phyloP scores from a whole-genome alignment of 2,797 vertebrate genomes.

The Phrynocephalus vlangalii region DNA sequence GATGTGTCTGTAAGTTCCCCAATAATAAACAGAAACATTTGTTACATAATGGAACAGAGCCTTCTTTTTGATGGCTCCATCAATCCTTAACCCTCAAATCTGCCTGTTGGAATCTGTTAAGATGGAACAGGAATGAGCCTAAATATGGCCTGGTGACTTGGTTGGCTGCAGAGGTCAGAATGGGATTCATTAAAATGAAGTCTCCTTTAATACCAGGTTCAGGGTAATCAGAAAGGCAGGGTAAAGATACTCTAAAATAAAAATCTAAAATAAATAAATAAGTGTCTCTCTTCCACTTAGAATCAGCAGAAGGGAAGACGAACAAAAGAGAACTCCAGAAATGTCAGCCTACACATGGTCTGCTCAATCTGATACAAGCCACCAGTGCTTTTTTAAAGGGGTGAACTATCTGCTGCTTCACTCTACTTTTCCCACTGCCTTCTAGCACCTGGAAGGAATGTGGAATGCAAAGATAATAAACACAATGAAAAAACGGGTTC shows the following conservation, averaged over 20 bases:
- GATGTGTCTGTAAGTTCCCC: not conserved
- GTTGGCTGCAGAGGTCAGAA: too few species aligned
- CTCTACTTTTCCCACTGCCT: not conserved
- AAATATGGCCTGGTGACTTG: too few species aligned
- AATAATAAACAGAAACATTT: not conserved
- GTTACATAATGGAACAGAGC: too few species aligned
- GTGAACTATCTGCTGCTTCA: not conserved
- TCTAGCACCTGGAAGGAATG: not conserved
- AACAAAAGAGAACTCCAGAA: not conserved
- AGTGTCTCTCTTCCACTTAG: not conserved
- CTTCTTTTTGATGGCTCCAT: not conserved
- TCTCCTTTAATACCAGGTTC: not conserved
- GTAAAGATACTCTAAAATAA: too few species aligned
- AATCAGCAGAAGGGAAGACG: not conserved
- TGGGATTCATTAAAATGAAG: not conserved
- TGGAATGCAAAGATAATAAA: not conserved
- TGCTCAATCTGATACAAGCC: not conserved
- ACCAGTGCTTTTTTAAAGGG: not conserved
- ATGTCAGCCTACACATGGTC: not conserved
- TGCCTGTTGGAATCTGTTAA: not conserved
- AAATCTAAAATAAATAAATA: too few species aligned
- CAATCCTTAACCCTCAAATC: not conserved
- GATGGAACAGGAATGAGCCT: too few species aligned
- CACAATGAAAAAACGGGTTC: not conserved
- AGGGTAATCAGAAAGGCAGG: not conserved